Evolutionary conservation across 1,140 invertebrate genomes (phyloP), one percentile per base, ranked within the genome.

Genomic region (Rhyacophila brunnea): DNA sequence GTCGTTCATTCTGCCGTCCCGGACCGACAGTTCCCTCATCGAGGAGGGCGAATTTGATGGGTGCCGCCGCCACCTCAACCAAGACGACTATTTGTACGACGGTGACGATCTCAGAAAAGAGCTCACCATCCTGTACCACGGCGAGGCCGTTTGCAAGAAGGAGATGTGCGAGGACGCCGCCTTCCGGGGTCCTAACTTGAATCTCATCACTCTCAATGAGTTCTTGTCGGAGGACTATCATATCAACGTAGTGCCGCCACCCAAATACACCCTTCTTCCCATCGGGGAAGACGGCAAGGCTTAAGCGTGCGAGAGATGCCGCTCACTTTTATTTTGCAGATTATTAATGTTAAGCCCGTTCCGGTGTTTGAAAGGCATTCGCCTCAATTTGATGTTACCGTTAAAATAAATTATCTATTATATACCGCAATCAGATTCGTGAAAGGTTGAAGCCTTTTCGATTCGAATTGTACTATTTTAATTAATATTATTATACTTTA

Each of bases 201-300:
- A 64, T 38, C 48, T 64, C 14, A 34, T 64, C 10, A 60, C 57
- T 14, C 18, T 64, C 13, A 60, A 64, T 19, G 62, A 64, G 14
- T 60, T 64, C 18, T 44, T 64, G 6, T 48, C 50, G 19, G 58
- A 60, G 44, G 58, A 64, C 43, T 64, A 56, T 43, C 62, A 64
- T 34, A 14, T 47, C 19, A 64, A 60, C 23, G 49, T 60, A 9
- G 42, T 58, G 4, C 62, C 62, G 11, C 62, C 62, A 38, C 62
- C 62, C 10, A 64, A 64, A 35, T 64, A 64, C 23, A 57, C 62
- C 20, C 11, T 60, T 32, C 48, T 56, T 15, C 58, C 62, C 11
- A 48, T 57, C 14, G 15, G n/a, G 11, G 35, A 59, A 17, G 48
- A 59, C n/a, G 43, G 34, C 34, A 13, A 47, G 23, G 35, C 18